A percentile compares a stretch with the other conserved stretches of the same genome.
phyloP scores from a whole-genome alignment of 2,797 vertebrate genomes.

The Girardinus metallicus region DNA sequence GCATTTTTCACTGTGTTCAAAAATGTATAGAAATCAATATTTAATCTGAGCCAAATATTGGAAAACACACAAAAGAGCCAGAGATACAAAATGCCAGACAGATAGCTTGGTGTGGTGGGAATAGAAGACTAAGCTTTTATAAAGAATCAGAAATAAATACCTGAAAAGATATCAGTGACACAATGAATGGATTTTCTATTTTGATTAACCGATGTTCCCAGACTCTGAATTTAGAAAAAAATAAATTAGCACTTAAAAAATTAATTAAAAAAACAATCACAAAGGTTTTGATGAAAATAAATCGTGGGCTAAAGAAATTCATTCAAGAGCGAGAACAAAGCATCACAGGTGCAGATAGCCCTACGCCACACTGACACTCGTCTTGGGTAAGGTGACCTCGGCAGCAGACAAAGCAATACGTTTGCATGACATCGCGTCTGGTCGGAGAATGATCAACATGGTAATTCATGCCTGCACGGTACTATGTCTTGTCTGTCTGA shows the following conservation, averaged over 20 bases:
- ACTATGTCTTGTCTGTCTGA: constrained; percentile 44
- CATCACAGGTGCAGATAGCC: constrained; percentile 44
- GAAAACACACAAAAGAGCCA: constrained; percentile 71
- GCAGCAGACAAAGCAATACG: constrained; percentile 62
- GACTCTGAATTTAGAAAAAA: constrained; percentile 37
- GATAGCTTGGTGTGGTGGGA: constrained; percentile 59
- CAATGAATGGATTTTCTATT: constrained; percentile 49
- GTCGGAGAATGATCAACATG: constrained; percentile 62
- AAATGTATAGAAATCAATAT: constrained; percentile 84
- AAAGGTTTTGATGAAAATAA: constrained; percentile 46
- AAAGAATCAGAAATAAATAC: constrained; percentile 55
- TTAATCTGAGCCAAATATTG: constrained; percentile 83
- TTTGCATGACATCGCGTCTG: constrained; percentile 52
- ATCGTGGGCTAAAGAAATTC: constrained; percentile 42
- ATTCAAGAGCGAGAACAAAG: constrained; percentile 43
- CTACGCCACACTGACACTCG: constrained; percentile 23
- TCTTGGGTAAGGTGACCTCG: constrained; percentile 69
- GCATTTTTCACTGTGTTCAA: constrained; percentile 77
- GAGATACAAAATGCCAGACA: constrained; percentile 70
- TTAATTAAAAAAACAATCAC: constrained; percentile 28
- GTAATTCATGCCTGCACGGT: constrained; percentile 66
- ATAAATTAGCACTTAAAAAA: constrained; percentile 30
- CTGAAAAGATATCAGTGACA: constrained; percentile 39
- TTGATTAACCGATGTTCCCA: constrained; percentile 24
- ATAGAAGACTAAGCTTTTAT: constrained; percentile 62